Percentiles rank a stretch among this genome's conserved stretches.
Evolutionary conservation across 2,888 invertebrate species (phyloP).

Genomic region (Mimumesa dahlbomi): DNA sequence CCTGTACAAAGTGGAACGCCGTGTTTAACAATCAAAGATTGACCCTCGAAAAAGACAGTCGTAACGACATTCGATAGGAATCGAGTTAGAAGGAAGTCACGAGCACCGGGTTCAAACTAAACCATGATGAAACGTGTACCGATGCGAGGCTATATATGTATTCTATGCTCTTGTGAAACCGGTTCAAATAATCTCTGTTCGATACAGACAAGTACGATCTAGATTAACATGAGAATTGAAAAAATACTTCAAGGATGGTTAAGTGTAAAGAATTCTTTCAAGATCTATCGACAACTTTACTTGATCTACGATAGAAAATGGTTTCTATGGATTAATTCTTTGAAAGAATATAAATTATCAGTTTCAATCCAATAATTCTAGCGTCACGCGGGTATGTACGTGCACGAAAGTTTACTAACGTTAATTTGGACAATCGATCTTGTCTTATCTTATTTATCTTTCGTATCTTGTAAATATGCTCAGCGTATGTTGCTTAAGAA

Average conservation of each 20-base stretch:
- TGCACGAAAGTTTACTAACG: background rate
- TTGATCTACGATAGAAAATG: no score
- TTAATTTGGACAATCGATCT: slow-evolving; percentile 11
- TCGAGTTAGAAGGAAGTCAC: slow-evolving; percentile 14
- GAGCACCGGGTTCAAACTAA: background rate
- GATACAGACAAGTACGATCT: no score
- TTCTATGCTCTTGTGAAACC: no score
- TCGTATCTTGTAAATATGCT: background rate
- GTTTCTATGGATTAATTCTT: no score
- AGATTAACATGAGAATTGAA: no score
- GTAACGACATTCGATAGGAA: slow-evolving; percentile 43
- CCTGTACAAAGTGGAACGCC: slow-evolving; percentile 22
- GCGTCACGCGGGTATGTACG: slow-evolving; percentile 1
- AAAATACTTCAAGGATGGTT: background rate
- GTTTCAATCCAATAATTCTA: slow-evolving; percentile 3
- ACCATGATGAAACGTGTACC: no score
- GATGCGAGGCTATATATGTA: no score
- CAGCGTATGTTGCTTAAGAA: background rate
- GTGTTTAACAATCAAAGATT: slow-evolving; percentile 51
- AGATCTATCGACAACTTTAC: no score
- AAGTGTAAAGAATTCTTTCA: background rate
- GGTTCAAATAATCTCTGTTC: no score
- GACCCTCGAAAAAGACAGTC: slow-evolving; percentile 45
- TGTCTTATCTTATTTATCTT: slow-evolving; percentile 6
- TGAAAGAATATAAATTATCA: no score